These are phyloP conservation scores for Heliornis fulica DNA, from an alignment of 2,113 vertebrate species.

Conservation along the genomic window DNA sequence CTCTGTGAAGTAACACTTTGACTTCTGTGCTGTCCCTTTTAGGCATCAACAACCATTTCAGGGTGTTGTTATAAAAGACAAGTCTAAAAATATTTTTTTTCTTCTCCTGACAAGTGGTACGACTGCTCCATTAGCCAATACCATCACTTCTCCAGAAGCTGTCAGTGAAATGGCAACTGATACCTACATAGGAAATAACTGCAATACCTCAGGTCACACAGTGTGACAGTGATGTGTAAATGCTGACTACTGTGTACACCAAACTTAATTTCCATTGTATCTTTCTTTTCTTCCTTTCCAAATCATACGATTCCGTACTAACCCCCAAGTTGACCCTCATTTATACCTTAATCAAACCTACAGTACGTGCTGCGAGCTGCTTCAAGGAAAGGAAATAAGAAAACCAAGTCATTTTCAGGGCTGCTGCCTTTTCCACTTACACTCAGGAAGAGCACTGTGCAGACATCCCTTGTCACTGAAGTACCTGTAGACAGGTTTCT, in stretches of 20 bases:
- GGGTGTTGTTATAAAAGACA: background rate
- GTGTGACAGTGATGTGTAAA: background rate
- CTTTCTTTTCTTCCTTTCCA: background rate
- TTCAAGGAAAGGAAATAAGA: background rate
- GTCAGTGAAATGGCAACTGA: constrained; percentile 3
- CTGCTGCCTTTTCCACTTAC: background rate
- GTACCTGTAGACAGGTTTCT: background rate
- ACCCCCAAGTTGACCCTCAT: background rate
- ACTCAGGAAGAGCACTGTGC: background rate
- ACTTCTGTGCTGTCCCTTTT: background rate
- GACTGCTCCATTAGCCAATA: constrained; percentile 19
- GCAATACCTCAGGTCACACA: background rate
- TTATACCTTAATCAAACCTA: background rate
- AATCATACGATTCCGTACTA: background rate
- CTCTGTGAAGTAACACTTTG: background rate
- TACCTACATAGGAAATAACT: background rate
- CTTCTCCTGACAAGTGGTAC: background rate
- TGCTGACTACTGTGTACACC: background rate
- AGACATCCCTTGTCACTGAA: background rate
- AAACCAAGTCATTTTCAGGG: background rate
- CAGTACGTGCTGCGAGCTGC: background rate
- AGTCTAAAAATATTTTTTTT: background rate
- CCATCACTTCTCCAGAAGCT: background rate
- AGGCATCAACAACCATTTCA: background rate
- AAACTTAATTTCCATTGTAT: background rate